These are phyloP conservation scores for Paramuricea clavata DNA, from an alignment of 92 coral and sea anemone genomes.

Conservation along the genomic window DNA sequence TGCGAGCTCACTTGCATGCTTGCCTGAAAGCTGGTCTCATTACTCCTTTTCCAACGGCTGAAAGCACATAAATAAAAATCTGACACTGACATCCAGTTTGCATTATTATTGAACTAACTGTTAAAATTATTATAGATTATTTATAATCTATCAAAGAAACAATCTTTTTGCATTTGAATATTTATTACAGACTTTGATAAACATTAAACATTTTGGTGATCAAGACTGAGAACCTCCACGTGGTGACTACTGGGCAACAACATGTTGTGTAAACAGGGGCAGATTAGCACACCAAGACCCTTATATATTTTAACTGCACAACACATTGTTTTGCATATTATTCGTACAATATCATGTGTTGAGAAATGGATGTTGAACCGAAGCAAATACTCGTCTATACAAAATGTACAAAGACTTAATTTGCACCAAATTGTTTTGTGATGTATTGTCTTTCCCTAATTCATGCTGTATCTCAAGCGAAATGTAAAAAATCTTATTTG, in stretches of 20 bases:
- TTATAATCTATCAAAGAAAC: background rate
- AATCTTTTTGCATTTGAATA: too few species aligned
- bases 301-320: conserved; percentile 2
- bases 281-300: conserved; percentile 11
- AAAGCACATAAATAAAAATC: conserved; percentile 9
- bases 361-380: too few species aligned
- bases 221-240: conserved; percentile 31
- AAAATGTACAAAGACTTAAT: too few species aligned
- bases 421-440: too few species aligned
- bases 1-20: conserved; percentile 74
- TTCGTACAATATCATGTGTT: too few species aligned
- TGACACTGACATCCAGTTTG: background rate
- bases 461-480: too few species aligned
- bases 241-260: conserved; percentile 19
- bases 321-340: too few species aligned
- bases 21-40: conserved; percentile 64
- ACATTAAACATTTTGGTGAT: conserved; percentile 23
- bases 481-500: too few species aligned
- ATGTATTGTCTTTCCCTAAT: too few species aligned
- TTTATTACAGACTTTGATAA: background rate
- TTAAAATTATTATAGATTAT: background rate
- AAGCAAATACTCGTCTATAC: too few species aligned
- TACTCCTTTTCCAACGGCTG: conserved; percentile 70
- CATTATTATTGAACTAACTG: background rate
- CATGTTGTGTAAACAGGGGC: conserved; percentile 27